phyloP scores from a whole-genome alignment of 2,888 invertebrate species.

The Copidosoma aretas region DNA sequence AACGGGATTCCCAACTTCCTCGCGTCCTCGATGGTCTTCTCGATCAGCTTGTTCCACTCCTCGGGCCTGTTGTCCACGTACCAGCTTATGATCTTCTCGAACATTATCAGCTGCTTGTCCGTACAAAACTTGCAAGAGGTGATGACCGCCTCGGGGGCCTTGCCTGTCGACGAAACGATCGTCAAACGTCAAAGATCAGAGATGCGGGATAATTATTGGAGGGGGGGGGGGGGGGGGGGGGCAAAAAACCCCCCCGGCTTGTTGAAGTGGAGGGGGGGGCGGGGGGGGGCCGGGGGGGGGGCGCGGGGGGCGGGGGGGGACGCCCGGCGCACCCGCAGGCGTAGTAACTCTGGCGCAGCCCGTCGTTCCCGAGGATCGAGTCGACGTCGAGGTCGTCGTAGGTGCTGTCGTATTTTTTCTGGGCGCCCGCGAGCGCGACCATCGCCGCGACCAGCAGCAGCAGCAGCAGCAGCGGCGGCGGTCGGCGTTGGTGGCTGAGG shows the following conservation, averaged over 20 bases:
- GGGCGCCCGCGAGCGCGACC: not conserved
- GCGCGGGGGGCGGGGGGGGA: conserved; percentile 49
- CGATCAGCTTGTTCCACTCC: conserved; percentile 47
- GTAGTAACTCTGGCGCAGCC: conserved; percentile 52
- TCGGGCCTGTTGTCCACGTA: conserved; percentile 48
- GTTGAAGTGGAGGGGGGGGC: too few species aligned
- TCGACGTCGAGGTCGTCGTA: conserved; percentile 53
- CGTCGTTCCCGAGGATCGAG: conserved; percentile 50
- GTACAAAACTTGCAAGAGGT: conserved; percentile 53
- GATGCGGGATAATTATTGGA: too few species aligned
- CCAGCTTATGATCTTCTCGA: conserved; percentile 49
- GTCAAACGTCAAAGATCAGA: too few species aligned
- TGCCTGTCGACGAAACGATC: conserved; percentile 5
- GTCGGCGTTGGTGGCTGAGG: too few species aligned
- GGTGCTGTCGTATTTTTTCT: conserved; percentile 44
- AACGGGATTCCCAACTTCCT: conserved; percentile 12
- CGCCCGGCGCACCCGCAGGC: conserved; percentile 53
- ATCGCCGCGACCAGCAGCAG: not conserved
- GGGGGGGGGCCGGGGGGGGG: conserved; percentile 49
- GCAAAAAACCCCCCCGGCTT: too few species aligned
- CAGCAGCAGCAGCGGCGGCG: too few species aligned
- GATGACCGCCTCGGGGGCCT: conserved; percentile 50
- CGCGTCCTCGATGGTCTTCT: conserved; percentile 44
- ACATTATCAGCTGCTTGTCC: conserved; percentile 47
- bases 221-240: too few species aligned